Conservation (phyloP, 2,113 vertebrate genomes). For the Cygnus buccinator region DNA sequence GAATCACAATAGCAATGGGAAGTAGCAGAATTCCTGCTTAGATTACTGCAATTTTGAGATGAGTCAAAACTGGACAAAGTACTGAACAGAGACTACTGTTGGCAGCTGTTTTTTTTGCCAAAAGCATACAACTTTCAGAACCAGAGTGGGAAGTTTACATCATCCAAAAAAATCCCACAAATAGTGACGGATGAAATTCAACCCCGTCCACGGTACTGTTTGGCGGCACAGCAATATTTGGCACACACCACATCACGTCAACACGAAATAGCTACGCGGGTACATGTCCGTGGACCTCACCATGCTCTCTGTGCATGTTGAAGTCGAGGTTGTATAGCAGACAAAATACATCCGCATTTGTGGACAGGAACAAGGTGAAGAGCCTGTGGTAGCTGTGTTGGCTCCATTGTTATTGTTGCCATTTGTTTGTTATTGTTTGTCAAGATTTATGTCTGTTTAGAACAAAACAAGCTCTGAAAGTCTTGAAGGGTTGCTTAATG, state of each 20-base stretch:
- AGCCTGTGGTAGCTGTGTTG: background rate
- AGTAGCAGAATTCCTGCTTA: background rate
- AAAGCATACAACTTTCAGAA: background rate
- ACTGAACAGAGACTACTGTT: background rate
- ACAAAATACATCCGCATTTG: background rate
- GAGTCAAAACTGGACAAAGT: background rate
- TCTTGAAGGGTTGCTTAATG: slow-evolving; percentile 38
- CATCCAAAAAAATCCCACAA: background rate
- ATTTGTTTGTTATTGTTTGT: background rate
- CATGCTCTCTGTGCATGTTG: background rate
- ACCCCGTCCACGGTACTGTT: too few species aligned
- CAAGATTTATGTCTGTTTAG: background rate
- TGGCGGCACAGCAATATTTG: background rate
- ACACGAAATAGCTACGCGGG: accelerated
- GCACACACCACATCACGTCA: background rate
- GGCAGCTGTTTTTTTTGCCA: background rate
- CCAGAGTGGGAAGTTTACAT: background rate
- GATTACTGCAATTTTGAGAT: background rate
- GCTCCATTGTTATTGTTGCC: background rate
- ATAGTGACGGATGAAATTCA: accelerated
- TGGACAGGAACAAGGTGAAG: background rate
- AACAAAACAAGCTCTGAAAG: slow-evolving; percentile 11
- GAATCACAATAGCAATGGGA: background rate
- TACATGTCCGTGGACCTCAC: background rate
- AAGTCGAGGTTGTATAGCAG: background rate